Evolutionary conservation across 2,113 vertebrate genomes (phyloP), one percentile per base, ranked within the genome.

Genomic region (Orientallactaga bullata): DNA sequence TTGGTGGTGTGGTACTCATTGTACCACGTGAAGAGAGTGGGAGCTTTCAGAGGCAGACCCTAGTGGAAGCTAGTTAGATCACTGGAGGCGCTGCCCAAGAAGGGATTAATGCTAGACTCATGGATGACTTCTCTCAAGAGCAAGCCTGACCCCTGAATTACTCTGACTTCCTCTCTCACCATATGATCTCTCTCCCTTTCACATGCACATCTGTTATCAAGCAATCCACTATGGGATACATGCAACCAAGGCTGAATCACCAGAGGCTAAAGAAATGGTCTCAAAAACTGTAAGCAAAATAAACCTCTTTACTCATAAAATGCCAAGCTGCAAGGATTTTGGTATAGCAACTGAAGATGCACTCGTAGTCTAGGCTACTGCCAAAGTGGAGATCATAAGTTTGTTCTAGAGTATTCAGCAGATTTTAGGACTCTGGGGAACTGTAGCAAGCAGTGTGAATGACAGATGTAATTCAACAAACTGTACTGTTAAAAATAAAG

Each of bases 341-440:
- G 15, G 77, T 88, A 66, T 28, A 78, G 26, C 15, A 10, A 58
- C 32, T 78, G 73, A 78, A 88, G 66, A 28, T 77, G 73, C 51
- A 51, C 3, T 20, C 3, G 35, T 55, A 12, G 15, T 28, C 15
- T 55, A 37, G 61, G 74, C 11, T 2, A 37, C 13, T 32, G 47
- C 8, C 35, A 88, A 86, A 89, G 71, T 71, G 69, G 85, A 95
- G 77, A 74, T 12, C 85, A 58, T 37, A 66, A 72, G 5, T 11
- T 93, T 95, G 77, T 85, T 80, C 55, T 11, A 86, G 17, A 11
- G n/a, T 72, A 30, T 66, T 87, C 6, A 63, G 76, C 89, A 65
- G 42, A 35, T 95, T 88, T 88, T 28, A 89, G 71, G 90, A 91
- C 24, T 21, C 82, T 73, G 26, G 28, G 51, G 89, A 69, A 86